These are phyloP conservation scores for Habrosyne pyritoides DNA, from an alignment of 2,888 invertebrate genomes.

Conservation along the genomic window DNA sequence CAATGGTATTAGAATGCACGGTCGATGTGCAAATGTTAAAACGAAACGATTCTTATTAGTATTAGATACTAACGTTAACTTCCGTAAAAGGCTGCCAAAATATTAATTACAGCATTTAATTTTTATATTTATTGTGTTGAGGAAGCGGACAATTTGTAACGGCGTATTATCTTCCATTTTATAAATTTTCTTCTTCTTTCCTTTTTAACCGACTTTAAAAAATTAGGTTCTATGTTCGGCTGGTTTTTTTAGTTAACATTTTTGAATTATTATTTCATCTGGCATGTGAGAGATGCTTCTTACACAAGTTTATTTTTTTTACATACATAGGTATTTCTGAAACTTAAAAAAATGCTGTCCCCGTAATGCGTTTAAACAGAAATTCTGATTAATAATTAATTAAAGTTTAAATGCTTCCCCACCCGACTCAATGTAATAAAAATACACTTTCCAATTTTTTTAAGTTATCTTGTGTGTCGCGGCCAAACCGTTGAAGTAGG, in stretches of 20 bases:
- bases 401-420: background rate
- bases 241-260: too few relatives aligned
- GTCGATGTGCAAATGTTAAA: background rate
- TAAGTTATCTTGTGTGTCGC: background rate
- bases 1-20: conserved; percentile 9
- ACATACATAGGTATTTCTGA: too few relatives aligned
- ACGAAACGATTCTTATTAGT: background rate
- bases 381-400: too few relatives aligned
- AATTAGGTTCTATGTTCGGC: too few relatives aligned
- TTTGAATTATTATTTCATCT: too few relatives aligned
- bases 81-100: conserved; percentile 52
- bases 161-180: too few relatives aligned
- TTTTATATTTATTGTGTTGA: conserved; percentile 17
- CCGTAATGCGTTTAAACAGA: too few relatives aligned
- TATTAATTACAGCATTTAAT: conserved; percentile 27
- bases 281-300: too few relatives aligned
- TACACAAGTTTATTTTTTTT: too few relatives aligned
- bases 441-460: background rate
- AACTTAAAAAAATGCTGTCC: too few relatives aligned
- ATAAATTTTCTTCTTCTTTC: too few relatives aligned
- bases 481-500: background rate
- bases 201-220: too few relatives aligned
- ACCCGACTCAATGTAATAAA: background rate
- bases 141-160: background rate
- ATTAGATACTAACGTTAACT: conserved; percentile 28